Percentiles rank a stretch among this genome's conserved stretches.
Evolutionary conservation across 2,888 invertebrate genomes (phyloP).

Genomic region (Sepioteuthis lessoniana): DNA sequence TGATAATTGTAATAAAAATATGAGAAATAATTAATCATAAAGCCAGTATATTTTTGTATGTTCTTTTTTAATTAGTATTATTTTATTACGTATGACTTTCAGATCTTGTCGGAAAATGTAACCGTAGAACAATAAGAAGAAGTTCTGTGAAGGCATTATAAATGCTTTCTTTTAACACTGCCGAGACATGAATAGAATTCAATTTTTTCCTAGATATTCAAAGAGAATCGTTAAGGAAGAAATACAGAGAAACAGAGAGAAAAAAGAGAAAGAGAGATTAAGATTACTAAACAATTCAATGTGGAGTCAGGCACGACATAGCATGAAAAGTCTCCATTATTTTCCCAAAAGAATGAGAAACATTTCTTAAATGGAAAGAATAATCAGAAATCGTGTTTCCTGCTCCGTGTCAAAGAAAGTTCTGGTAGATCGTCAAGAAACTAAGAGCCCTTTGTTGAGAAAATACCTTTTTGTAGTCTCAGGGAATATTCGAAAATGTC

Average conservation of each 20-base stretch:
- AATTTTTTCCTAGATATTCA: not conserved
- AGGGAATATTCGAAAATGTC: not conserved
- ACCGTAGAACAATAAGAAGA: not conserved
- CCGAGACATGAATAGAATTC: not conserved
- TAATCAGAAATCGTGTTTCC: slow-evolving; percentile 21
- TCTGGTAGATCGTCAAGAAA: not conserved
- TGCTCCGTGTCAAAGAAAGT: not conserved
- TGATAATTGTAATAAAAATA: too few species aligned
- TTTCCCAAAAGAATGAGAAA: not conserved
- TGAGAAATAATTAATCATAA: too few species aligned
- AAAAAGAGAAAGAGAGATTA: not conserved
- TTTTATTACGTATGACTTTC: too few species aligned
- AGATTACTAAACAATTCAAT: not conserved
- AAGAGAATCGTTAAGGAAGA: not conserved
- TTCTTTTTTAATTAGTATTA: too few species aligned
- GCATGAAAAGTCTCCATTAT: slow-evolving; percentile 12
- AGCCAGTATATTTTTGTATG: too few species aligned
- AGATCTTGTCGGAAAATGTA: not conserved
- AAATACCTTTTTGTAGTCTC: not conserved
- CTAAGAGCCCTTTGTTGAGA: not conserved
- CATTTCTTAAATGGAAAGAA: slow-evolving; percentile 6
- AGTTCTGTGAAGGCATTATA: not conserved
- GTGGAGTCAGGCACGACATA: not conserved
- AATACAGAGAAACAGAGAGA: not conserved
- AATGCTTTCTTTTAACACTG: not conserved